These are phyloP conservation scores for Eupithecia dodoneata DNA, from an alignment of 2,888 invertebrate species.

Conservation along the genomic window DNA sequence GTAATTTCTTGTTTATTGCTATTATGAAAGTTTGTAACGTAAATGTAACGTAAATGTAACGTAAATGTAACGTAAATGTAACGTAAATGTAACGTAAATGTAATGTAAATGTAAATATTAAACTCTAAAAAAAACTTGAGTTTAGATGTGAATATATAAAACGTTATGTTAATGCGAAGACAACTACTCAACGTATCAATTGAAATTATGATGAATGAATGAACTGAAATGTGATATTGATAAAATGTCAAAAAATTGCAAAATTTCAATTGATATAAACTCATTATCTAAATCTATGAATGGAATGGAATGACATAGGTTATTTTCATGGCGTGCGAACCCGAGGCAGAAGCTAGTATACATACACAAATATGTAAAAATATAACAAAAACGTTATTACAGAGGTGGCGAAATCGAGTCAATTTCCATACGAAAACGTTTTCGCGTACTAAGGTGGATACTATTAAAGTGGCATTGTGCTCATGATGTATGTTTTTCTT, in stretches of 20 bases:
- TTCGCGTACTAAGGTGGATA: conserved; percentile 50
- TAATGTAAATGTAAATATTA: background rate
- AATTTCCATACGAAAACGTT: conserved; percentile 63
- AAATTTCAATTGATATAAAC: too few relatives aligned
- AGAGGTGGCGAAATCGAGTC: conserved; percentile 68
- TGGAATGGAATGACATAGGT: background rate
- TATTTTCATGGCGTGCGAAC: background rate
- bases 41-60: too few relatives aligned
- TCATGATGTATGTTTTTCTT: conserved; percentile 78
- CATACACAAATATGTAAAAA: background rate
- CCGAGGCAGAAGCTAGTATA: background rate
- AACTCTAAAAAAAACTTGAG: background rate
- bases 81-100: too few relatives aligned
- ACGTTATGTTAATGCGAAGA: background rate
- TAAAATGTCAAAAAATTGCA: too few relatives aligned
- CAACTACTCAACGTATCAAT: background rate
- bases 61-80: too few relatives aligned
- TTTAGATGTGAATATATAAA: background rate
- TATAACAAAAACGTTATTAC: conserved; percentile 61
- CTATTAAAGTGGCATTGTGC: conserved; percentile 75
- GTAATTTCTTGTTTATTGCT: background rate
- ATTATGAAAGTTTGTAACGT: too few relatives aligned
- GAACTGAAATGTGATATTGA: too few relatives aligned
- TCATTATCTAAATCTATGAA: background rate
- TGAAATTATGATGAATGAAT: background rate